Percentiles rank a stretch among this genome's conserved stretches.
phyloP scores from a whole-genome alignment of 2,888 invertebrate species.

The Tetrapedia diversipes region DNA sequence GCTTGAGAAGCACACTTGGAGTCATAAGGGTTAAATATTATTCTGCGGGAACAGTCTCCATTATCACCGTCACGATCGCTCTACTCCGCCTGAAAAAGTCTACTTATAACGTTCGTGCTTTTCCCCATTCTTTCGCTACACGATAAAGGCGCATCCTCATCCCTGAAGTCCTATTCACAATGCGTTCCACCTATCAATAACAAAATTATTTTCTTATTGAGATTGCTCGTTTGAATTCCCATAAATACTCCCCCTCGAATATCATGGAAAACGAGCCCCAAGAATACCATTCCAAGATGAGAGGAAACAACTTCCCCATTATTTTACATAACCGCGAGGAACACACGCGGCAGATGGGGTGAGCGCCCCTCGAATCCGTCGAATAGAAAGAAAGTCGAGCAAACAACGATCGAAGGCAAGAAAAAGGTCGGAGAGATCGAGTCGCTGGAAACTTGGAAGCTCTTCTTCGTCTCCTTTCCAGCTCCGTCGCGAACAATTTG shows the following conservation, averaged over 20 bases:
- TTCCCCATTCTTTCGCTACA: no score
- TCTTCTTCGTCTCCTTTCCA: neutral
- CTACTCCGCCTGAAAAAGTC: no score
- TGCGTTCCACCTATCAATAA: no score
- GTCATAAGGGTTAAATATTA: no score
- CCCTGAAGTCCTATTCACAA: no score
- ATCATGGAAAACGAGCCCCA: neutral
- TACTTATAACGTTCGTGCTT: no score
- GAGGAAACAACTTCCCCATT: slow-evolving; percentile 13
- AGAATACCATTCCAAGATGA: neutral
- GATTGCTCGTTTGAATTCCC: no score
- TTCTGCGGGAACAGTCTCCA: no score
- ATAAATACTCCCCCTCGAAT: neutral
- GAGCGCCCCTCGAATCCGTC: neutral
- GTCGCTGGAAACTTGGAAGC: neutral
- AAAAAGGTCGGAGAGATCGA: slow-evolving; percentile 8
- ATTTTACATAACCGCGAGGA: slow-evolving; percentile 31
- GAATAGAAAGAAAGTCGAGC: neutral
- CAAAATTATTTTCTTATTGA: no score
- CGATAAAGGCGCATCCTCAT: no score
- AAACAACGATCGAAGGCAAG: neutral
- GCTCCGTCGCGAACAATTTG: neutral
- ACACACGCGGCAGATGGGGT: neutral
- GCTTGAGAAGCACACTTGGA: no score
- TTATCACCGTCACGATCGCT: no score